Conservation (phyloP, 2,797 vertebrate species). For the Eurystomus glaucurus region DNA sequence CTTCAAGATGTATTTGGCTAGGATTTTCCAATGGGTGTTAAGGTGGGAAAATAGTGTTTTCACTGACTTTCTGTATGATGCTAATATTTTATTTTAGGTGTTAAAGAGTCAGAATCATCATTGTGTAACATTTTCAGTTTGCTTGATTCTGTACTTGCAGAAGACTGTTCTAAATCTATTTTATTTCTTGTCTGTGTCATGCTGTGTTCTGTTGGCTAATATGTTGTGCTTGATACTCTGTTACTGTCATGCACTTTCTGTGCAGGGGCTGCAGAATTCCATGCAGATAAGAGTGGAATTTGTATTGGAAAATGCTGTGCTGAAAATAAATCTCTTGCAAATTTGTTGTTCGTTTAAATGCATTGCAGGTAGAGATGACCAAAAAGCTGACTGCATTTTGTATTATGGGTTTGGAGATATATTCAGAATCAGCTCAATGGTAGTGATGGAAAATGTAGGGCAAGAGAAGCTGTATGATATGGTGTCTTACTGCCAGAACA, state of each 20-base stretch:
- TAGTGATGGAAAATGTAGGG: slow-evolving; percentile 98
- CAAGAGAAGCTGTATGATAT: slow-evolving; percentile 96
- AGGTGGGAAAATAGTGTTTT: background rate
- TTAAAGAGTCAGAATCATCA: background rate
- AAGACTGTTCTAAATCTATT: background rate
- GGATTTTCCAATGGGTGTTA: background rate
- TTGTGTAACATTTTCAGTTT: background rate
- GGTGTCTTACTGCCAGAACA: slow-evolving; percentile 93
- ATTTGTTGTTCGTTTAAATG: background rate
- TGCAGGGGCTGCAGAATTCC: background rate
- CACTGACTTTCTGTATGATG: background rate
- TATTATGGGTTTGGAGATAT: slow-evolving; percentile 95
- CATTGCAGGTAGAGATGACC: slow-evolving; percentile 90
- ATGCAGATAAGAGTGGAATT: background rate
- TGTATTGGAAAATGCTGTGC: background rate
- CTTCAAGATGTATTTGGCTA: background rate
- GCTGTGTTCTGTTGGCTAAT: background rate
- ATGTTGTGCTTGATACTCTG: background rate
- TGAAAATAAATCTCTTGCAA: background rate
- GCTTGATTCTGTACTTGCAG: background rate
- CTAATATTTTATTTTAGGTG: background rate
- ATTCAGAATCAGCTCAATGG: slow-evolving; percentile 96
- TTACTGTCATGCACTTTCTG: background rate
- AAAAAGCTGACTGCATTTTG: slow-evolving; percentile 92
- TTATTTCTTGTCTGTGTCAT: background rate